Evolutionary conservation across 2,888 invertebrate genomes (phyloP).

Genomic region (Gandaritis pyraliata): DNA sequence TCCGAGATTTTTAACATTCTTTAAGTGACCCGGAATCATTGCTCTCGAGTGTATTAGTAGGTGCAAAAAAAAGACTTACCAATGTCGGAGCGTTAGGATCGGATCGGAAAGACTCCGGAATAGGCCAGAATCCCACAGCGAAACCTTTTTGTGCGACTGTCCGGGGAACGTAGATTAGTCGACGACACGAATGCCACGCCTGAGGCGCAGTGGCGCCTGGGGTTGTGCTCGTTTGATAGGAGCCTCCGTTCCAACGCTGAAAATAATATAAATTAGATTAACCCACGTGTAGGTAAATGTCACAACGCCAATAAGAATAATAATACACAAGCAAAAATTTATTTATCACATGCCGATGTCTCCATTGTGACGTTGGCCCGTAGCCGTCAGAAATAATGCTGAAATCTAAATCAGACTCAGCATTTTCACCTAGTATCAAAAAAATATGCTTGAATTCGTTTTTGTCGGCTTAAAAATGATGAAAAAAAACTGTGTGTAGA

Average conservation of each 20-base stretch:
- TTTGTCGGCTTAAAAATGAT: no score
- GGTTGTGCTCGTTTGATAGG: slow-evolving; percentile 62
- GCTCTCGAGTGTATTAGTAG: no score
- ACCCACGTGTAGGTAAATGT: not conserved
- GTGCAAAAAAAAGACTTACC: slow-evolving; percentile 70
- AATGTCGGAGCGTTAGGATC: slow-evolving; percentile 94
- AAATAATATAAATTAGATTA: slow-evolving; percentile 25
- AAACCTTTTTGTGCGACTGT: slow-evolving; percentile 96
- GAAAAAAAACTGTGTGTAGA: no score
- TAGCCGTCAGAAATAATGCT: not conserved
- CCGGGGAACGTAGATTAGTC: slow-evolving; percentile 96
- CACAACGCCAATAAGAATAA: no score
- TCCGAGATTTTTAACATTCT: no score
- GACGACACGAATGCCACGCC: slow-evolving; percentile 94
- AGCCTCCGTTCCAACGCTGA: slow-evolving; percentile 79
- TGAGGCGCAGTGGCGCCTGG: slow-evolving; percentile 82
- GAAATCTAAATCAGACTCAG: no score
- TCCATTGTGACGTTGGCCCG: no score
- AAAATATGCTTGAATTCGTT: no score
- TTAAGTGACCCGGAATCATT: no score
- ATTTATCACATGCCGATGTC: no score
- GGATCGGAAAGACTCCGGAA: slow-evolving; percentile 99
- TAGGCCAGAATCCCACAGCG: slow-evolving; percentile 98
- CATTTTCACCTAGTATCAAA: no score
- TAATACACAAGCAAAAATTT: no score